Evolutionary conservation across 2,113 vertebrate species (phyloP).

Genomic region (Neopipo cinnamomea): DNA sequence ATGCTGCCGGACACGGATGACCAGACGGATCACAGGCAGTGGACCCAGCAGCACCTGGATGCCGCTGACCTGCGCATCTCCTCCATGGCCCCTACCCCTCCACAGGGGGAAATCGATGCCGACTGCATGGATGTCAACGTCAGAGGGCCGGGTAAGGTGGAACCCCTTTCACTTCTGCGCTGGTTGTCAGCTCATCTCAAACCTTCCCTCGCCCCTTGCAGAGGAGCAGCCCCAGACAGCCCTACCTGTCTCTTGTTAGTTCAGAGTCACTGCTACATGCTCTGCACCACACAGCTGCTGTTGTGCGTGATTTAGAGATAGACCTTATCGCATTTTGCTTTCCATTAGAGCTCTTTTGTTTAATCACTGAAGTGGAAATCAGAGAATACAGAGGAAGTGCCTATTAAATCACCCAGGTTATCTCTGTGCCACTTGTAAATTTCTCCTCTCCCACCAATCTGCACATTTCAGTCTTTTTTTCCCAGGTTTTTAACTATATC

Average conservation of each 20-base stretch:
- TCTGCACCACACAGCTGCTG: neutral
- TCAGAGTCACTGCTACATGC: fast-evolving
- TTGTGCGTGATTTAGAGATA: neutral
- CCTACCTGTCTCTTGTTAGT: neutral
- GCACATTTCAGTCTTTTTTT: neutral
- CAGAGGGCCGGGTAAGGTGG: conserved; percentile 86
- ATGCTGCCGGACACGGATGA: conserved; percentile 82
- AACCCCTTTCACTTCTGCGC: neutral
- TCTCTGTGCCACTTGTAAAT: neutral
- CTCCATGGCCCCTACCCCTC: conserved; percentile 92
- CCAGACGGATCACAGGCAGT: conserved; percentile 93
- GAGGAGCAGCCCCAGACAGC: neutral
- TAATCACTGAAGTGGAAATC: neutral
- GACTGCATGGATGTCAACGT: conserved; percentile 98
- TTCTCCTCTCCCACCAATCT: neutral
- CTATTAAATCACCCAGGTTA: neutral
- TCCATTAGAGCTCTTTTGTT: neutral
- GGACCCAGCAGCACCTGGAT: conserved; percentile 98
- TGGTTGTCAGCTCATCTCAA: neutral
- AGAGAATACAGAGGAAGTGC: neutral
- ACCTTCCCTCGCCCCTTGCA: neutral
- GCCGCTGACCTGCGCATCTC: conserved; percentile 92
- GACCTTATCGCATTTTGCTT: neutral
- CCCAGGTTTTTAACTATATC: neutral
- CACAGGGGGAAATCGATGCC: conserved; percentile 91